A percentile compares a stretch with the other conserved stretches of the same genome.
These are phyloP conservation scores for Mycalesis mineus DNA, from an alignment of 2,888 invertebrate species.

Conservation along the genomic window DNA sequence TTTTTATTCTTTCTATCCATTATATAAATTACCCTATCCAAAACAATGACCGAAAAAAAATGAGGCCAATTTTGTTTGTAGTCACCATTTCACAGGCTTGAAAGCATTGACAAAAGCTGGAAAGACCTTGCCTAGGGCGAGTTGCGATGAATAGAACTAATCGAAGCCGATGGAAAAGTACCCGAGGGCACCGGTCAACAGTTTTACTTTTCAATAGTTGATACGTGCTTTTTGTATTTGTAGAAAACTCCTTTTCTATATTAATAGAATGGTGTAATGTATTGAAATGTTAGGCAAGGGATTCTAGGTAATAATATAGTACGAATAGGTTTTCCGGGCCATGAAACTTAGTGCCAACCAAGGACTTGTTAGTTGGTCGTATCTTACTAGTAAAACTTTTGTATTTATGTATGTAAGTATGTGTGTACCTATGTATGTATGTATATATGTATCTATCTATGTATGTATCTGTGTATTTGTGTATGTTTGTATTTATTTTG, in stretches of 20 bases:
- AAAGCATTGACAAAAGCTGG: neutral
- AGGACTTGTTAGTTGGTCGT: no score
- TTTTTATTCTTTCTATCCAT: neutral
- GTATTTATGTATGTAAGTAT: no score
- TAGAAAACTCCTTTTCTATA: neutral
- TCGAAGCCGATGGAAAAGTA: slow-evolving; percentile 19
- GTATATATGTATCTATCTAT: no score
- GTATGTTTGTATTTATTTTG: no score
- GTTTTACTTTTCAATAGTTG: neutral
- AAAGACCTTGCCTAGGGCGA: slow-evolving; percentile 1
- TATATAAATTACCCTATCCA: neutral
- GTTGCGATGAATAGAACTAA: slow-evolving; percentile 17
- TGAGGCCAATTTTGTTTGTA: neutral
- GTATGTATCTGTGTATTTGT: no score
- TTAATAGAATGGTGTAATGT: neutral
- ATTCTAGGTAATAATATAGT: neutral
- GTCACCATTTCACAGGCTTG: neutral
- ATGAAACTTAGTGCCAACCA: no score
- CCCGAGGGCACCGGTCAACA: slow-evolving; percentile 14
- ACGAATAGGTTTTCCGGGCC: no score
- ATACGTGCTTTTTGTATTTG: slow-evolving; percentile 1
- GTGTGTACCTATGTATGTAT: no score
- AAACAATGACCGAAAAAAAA: neutral
- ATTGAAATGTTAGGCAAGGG: neutral
- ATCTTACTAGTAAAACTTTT: no score